Evolutionary conservation across 2,888 invertebrate genomes (phyloP).

Genomic region (Meiosimyza platycephala): DNA sequence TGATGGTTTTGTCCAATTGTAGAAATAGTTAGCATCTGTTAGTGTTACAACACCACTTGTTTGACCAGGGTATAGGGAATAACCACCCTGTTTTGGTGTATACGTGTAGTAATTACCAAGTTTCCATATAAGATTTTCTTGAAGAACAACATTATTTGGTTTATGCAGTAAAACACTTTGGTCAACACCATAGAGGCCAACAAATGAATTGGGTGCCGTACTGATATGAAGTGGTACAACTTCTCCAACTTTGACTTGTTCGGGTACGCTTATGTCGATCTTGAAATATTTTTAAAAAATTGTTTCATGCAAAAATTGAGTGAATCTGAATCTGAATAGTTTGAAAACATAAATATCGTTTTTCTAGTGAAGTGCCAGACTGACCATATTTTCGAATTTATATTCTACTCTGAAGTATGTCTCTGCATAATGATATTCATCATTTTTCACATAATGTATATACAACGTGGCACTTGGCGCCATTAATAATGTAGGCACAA

Average conservation of each 20-base stretch:
- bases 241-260: conserved; percentile 80
- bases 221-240: conserved; percentile 81
- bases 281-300: conserved; percentile 50
- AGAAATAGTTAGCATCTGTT: conserved; percentile 63
- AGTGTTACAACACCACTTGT: conserved; percentile 60
- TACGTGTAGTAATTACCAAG: conserved; percentile 73
- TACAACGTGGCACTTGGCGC: conserved; percentile 84
- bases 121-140: conserved; percentile 73
- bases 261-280: conserved; percentile 77
- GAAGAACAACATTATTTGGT: conserved; percentile 70
- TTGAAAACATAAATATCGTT: no score
- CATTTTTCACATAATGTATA: conserved; percentile 80
- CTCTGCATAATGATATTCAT: conserved; percentile 77
- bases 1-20: conserved; percentile 55
- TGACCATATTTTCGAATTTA: conserved; percentile 18
- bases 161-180: conserved; percentile 81
- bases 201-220: conserved; percentile 86
- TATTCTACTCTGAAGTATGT: conserved; percentile 8
- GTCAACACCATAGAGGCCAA: conserved; percentile 89
- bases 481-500: conserved; percentile 80
- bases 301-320: no score
- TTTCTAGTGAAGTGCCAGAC: not conserved
- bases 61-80: conserved; percentile 60
- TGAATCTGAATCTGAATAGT: no score
- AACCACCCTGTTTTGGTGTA: conserved; percentile 63